phyloP scores from a whole-genome alignment of 2,888 invertebrate species.

The Oeneis ivallda region DNA sequence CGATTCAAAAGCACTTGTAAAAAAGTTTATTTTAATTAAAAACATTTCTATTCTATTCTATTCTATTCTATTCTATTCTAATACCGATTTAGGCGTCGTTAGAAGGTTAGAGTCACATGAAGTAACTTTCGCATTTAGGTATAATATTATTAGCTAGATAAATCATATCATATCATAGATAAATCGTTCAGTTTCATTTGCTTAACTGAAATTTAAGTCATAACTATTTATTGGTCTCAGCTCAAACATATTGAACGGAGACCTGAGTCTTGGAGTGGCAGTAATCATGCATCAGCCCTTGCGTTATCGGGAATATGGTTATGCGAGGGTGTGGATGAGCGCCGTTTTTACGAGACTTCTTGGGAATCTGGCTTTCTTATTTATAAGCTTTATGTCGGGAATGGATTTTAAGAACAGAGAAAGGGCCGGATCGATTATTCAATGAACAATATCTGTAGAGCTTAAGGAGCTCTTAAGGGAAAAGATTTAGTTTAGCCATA shows the following conservation, averaged over 20 bases:
- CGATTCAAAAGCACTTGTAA: too few relatives aligned
- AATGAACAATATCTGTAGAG: background rate
- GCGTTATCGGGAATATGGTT: slow-evolving; percentile 15
- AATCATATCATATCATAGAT: too few relatives aligned
- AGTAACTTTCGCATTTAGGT: too few relatives aligned
- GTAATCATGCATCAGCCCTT: background rate
- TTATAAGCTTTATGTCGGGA: slow-evolving; percentile 7
- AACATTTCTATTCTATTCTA: too few relatives aligned
- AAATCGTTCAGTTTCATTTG: background rate
- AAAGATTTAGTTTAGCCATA: too few relatives aligned
- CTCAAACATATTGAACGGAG: background rate
- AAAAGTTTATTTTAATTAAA: too few relatives aligned
- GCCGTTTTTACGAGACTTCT: slow-evolving; percentile 3
- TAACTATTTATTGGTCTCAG: slow-evolving; percentile 16
- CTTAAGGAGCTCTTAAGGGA: too few relatives aligned
- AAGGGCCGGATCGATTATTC: background rate
- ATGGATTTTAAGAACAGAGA: slow-evolving; percentile 1
- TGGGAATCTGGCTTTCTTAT: slow-evolving; percentile 1
- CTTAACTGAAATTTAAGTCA: slow-evolving; percentile 3
- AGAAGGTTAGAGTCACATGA: too few relatives aligned
- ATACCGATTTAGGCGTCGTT: too few relatives aligned
- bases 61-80: too few relatives aligned
- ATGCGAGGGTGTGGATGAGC: slow-evolving; percentile 15
- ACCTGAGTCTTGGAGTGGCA: slow-evolving; percentile 5
- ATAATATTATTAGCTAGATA: too few relatives aligned